These are phyloP conservation scores for Panthera tigris DNA, from an alignment of 2,113 vertebrate genomes.

Conservation along the genomic window DNA sequence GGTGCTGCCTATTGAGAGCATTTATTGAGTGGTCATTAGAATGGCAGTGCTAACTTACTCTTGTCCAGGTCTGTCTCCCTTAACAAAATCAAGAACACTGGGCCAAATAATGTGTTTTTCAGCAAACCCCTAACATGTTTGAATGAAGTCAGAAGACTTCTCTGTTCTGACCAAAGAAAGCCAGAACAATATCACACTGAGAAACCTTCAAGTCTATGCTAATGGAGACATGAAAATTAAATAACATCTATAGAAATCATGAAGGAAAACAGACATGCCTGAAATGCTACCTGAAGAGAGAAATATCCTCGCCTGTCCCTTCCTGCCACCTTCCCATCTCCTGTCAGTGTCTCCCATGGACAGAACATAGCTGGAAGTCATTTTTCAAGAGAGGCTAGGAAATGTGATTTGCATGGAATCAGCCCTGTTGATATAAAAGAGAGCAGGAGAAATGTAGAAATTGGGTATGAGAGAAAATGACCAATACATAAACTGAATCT, in stretches of 20 bases:
- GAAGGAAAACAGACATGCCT: background rate
- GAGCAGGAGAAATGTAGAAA: background rate
- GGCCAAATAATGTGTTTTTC: background rate
- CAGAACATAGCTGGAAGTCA: background rate
- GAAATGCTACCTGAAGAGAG: background rate
- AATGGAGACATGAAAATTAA: background rate
- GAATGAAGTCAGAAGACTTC: background rate
- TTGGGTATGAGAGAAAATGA: background rate
- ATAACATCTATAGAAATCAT: background rate
- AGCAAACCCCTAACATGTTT: background rate
- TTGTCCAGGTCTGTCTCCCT: background rate
- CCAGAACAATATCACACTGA: background rate
- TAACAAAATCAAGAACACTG: background rate
- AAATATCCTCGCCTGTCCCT: background rate
- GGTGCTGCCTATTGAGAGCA: background rate
- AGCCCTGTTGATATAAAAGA: background rate
- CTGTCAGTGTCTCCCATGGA: background rate
- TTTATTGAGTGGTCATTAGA: background rate
- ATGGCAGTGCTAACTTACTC: background rate
- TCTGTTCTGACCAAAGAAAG: background rate
- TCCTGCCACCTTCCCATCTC: background rate
- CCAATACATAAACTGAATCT: background rate
- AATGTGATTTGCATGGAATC: background rate
- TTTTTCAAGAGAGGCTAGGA: background rate
- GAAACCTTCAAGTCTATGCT: background rate